Evolutionary conservation across 2,797 vertebrate species (phyloP).

Genomic region (Mus spretus): DNA sequence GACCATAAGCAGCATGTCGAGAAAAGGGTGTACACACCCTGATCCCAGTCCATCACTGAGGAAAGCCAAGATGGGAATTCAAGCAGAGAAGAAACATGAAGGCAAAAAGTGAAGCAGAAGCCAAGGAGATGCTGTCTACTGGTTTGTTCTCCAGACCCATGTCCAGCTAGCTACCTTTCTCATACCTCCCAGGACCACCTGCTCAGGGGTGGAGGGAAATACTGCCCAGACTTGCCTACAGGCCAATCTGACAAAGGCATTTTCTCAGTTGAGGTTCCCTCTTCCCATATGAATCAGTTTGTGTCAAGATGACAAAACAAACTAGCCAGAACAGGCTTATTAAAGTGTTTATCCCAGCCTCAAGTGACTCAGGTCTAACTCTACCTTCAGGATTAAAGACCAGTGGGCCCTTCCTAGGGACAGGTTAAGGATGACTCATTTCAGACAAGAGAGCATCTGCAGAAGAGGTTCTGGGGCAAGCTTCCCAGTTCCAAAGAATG

Average conservation of each 20-base stretch:
- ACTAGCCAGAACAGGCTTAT: background rate
- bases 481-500: background rate
- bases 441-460: background rate
- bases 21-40: background rate
- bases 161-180: background rate
- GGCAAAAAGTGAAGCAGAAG: background rate
- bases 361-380: background rate
- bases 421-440: background rate
- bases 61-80: background rate
- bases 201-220: background rate
- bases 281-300: background rate
- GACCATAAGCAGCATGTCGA: background rate
- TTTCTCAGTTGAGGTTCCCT: background rate
- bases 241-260: background rate
- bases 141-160: background rate
- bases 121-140: background rate
- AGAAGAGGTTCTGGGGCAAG: background rate
- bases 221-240: background rate
- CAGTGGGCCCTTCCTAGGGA: background rate
- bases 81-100: background rate
- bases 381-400: background rate
- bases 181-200: too few relatives aligned
- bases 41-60: background rate
- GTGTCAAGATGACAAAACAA: background rate
- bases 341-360: background rate